Evolutionary conservation across 2,888 invertebrate species (phyloP).

Genomic region (Agonopterix heracliana): DNA sequence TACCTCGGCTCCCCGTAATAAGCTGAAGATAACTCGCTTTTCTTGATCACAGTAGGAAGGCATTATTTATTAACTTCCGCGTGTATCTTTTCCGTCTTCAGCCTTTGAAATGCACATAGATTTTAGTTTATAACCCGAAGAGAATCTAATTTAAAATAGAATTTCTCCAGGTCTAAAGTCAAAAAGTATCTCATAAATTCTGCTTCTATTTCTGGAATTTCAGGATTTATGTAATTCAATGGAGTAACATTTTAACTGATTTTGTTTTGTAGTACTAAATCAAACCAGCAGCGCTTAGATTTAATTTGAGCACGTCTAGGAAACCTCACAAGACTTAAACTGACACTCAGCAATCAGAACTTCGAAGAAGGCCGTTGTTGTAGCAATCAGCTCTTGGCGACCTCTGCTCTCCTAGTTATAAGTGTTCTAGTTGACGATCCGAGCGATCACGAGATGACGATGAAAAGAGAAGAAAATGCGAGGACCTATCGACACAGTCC

Average conservation of each 20-base stretch:
- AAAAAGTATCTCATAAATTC: too few relatives aligned
- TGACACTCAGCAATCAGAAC: constrained; percentile 38
- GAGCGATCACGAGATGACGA: constrained; percentile 51
- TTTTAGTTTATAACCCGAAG: constrained; percentile 4
- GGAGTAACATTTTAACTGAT: too few relatives aligned
- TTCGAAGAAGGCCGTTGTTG: constrained; percentile 27
- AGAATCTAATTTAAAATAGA: neutral
- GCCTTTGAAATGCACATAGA: constrained; percentile 10
- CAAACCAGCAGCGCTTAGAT: too few relatives aligned
- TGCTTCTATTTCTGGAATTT: neutral
- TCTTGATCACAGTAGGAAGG: constrained; percentile 60
- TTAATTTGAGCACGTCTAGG: constrained; percentile 14
- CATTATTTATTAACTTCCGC: constrained; percentile 56
- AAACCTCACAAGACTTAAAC: constrained; percentile 41
- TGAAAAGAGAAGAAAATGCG: constrained; percentile 15
- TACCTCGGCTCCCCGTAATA: constrained; percentile 70
- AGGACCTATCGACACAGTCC: constrained; percentile 4
- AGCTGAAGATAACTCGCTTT: constrained; percentile 73
- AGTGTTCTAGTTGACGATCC: constrained; percentile 75
- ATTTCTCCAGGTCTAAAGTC: too few relatives aligned
- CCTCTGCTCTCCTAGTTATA: constrained; percentile 54
- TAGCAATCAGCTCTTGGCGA: constrained; percentile 28
- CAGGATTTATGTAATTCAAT: too few relatives aligned
- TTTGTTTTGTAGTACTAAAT: too few relatives aligned
- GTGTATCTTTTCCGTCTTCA: constrained; percentile 30